phyloP scores from a whole-genome alignment of 2,797 vertebrate species.

The Anisognathus igniventris region DNA sequence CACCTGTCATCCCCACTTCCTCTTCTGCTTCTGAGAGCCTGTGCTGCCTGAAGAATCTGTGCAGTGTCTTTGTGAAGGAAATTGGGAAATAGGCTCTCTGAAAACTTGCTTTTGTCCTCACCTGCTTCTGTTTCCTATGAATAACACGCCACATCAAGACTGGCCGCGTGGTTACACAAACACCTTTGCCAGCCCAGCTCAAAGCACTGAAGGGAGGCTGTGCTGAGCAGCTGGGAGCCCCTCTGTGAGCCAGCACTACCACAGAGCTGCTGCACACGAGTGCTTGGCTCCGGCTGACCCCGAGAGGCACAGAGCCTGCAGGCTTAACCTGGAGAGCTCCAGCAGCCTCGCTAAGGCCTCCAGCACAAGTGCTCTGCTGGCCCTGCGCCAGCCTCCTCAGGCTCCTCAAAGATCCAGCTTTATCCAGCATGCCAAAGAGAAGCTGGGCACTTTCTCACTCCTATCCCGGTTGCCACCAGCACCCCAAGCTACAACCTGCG shows the following conservation, averaged over 20 bases:
- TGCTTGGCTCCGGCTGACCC: not conserved
- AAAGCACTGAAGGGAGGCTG: not conserved
- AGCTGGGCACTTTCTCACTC: not conserved
- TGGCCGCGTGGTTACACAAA: accelerated
- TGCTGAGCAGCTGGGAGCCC: not conserved
- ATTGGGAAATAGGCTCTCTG: not conserved
- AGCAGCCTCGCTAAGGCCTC: not conserved
- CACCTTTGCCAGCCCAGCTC: not conserved
- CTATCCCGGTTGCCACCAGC: not conserved
- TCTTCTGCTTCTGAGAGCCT: not conserved
- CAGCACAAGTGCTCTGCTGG: not conserved
- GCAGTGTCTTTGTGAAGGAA: not conserved
- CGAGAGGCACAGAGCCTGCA: not conserved
- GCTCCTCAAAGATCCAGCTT: not conserved
- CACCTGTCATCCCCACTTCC: not conserved
- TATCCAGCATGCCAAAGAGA: not conserved
- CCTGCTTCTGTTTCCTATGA: not conserved
- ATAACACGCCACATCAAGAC: not conserved
- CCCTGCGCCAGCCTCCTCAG: not conserved
- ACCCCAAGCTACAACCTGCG: not conserved
- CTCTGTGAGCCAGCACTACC: not conserved
- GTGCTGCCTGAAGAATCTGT: not conserved
- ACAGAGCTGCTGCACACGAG: not conserved
- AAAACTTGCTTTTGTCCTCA: not conserved
- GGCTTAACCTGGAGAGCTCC: not conserved